Evolutionary conservation across 1,140 invertebrate genomes (phyloP).

Genomic region (Elymnias hypermnestra): DNA sequence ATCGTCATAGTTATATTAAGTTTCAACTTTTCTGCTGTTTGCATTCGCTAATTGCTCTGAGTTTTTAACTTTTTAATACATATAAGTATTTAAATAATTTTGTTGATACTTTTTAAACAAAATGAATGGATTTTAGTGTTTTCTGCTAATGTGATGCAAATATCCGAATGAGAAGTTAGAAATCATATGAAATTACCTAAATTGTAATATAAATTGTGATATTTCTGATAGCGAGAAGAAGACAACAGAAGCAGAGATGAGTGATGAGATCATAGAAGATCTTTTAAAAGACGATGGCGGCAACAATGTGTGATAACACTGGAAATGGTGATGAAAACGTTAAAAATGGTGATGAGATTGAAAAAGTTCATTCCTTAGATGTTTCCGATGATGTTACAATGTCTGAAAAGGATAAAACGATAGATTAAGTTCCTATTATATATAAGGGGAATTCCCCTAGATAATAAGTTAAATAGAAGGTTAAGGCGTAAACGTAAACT

Average conservation of each 20-base stretch:
- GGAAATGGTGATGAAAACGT: background rate
- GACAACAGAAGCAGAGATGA: conserved; percentile 39
- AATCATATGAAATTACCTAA: too few species aligned
- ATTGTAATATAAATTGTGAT: too few species aligned
- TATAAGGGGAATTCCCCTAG: conserved; percentile 9
- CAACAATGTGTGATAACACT: conserved; percentile 17
- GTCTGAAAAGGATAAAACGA: conserved; percentile 3
- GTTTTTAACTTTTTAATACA: too few species aligned
- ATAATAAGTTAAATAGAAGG: conserved; percentile 2
- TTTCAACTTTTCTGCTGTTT: conserved; percentile 39
- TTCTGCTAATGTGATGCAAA: too few species aligned
- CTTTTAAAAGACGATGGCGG: conserved; percentile 43
- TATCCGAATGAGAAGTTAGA: too few species aligned
- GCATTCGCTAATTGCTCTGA: conserved; percentile 46
- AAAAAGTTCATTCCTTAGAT: conserved; percentile 28
- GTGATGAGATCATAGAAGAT: conserved; percentile 52
- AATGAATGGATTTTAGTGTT: background rate
- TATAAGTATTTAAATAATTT: too few species aligned
- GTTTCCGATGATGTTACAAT: conserved; percentile 13
- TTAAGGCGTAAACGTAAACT: background rate
- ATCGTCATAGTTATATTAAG: conserved; percentile 10
- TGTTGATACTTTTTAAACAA: background rate
- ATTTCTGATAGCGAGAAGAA: conserved; percentile 28
- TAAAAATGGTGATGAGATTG: background rate
- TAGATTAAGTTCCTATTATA: background rate